Percentiles rank a stretch among this genome's conserved stretches.
Conservation (phyloP, 1,140 invertebrate genomes). For the Dinoponera quadriceps region DNA sequence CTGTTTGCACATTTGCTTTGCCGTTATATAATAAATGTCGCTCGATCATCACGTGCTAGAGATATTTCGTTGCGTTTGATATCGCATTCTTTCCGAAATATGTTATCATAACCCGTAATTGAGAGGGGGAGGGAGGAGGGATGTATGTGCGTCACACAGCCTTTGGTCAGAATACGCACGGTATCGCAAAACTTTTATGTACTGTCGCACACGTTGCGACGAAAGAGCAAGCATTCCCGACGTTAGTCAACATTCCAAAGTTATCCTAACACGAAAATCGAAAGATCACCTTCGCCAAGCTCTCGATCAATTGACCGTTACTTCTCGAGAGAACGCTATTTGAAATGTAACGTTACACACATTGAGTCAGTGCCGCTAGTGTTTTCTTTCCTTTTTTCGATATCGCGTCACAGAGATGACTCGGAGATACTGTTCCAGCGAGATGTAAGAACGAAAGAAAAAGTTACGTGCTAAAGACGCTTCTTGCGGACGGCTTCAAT, state of each 20-base stretch:
- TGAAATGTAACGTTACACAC: constrained; percentile 13
- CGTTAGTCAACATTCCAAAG: no score
- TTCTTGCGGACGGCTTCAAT: constrained; percentile 12
- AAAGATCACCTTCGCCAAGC: no score
- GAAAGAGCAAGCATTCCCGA: no score
- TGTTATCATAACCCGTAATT: constrained; percentile 25
- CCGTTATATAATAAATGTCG: constrained; percentile 33
- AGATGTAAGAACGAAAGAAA: background rate
- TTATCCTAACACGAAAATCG: no score
- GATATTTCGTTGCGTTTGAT: background rate
- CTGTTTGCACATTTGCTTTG: background rate
- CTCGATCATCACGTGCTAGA: background rate
- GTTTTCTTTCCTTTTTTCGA: background rate
- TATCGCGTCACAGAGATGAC: background rate
- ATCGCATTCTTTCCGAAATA: constrained; percentile 37
- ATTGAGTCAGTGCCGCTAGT: no score
- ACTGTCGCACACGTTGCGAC: no score
- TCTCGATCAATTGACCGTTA: no score
- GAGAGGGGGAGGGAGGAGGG: background rate
- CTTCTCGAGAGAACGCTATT: background rate
- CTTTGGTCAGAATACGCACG: background rate
- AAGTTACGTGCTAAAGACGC: background rate
- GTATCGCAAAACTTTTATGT: no score
- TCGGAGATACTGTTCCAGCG: background rate
- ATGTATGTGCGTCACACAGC: constrained; percentile 5